Evolutionary conservation across 2,888 invertebrate genomes (phyloP), one percentile per base, ranked within the genome.

Genomic region (Caenorhabditis sp.): DNA sequence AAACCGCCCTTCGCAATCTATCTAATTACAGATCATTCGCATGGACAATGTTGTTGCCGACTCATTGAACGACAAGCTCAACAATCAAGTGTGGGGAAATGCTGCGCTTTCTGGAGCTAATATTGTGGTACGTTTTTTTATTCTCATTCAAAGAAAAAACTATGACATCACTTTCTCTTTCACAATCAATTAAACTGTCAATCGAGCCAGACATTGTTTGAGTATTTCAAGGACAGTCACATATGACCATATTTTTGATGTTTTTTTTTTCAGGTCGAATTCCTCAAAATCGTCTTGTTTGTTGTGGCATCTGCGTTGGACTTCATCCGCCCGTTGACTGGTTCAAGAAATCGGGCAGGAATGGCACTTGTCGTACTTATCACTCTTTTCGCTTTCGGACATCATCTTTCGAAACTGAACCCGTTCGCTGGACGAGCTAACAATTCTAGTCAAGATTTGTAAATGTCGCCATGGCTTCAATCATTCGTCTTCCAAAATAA

Each of bases 281-380:
- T 81, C 17, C 77, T 86, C 24, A 86, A 86, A 64, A 76, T 86
- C 17, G 72, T 79, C 6, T 75, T 86, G 17, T 86, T 79, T 66
- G 49, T 84, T 24, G 72, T 85, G n/a, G 83, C 85, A n/a, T 81
- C 81, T 10, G 63, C 81, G 12, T 66, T 84, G 31, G 86, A 86
- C 58, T 71, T 82, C 55, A 66, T 84, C 61, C 73, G 80, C 17
- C 83, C 83, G n/a, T 71, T 84, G 57, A 82, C 84, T 17, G 83
- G 83, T 31, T 82, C 83, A n/a, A 76, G 75, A 58, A 75, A 70
- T 31, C 75, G 75, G n/a, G 62, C 75, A 1, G 69, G 62, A 4
- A n/a, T 75, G 23, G 62, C 63, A 8, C 55, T 75, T 4, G 58
- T 37, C 6, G 21, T 64, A 1, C 12, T 67, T 0, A 62, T 75